Conservation (phyloP, 1,140 invertebrate species). For the Pseudachorutes palmiensis region DNA sequence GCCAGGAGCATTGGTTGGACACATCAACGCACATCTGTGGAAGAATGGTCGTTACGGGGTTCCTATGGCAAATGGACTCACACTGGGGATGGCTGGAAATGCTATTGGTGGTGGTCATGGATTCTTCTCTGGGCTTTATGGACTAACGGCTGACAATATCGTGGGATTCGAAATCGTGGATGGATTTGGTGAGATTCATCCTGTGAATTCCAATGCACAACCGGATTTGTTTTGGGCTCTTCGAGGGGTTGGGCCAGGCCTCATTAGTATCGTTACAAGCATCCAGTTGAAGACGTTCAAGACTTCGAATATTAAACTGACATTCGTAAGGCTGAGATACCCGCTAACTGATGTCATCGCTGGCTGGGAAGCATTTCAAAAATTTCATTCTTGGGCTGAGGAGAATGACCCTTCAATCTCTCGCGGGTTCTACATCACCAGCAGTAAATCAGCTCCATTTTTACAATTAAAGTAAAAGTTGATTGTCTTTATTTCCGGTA, state of each 20-base stretch:
- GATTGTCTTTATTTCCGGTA: not conserved
- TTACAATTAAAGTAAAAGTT: too few relatives aligned
- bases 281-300: slow-evolving; percentile 7
- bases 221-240: slow-evolving; percentile 6
- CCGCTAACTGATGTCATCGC: not conserved
- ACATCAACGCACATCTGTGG: not conserved
- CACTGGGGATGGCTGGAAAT: not conserved
- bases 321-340: not conserved
- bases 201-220: not conserved
- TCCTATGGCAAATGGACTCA: not conserved
- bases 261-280: slow-evolving; percentile 12
- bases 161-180: slow-evolving; percentile 4
- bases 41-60: not conserved
- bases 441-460: not conserved
- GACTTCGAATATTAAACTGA: not conserved
- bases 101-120: slow-evolving; percentile 6
- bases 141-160: slow-evolving; percentile 4
- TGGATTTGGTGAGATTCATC: not conserved
- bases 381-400: not conserved
- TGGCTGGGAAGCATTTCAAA: not conserved
- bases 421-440: not conserved
- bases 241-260: slow-evolving; percentile 1
- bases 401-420: not conserved
- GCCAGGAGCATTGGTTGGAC: slow-evolving; percentile 10
- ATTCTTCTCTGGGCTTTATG: not conserved